Conservation (phyloP, 2,113 vertebrate species). For the Hemibagrus wyckioides region DNA sequence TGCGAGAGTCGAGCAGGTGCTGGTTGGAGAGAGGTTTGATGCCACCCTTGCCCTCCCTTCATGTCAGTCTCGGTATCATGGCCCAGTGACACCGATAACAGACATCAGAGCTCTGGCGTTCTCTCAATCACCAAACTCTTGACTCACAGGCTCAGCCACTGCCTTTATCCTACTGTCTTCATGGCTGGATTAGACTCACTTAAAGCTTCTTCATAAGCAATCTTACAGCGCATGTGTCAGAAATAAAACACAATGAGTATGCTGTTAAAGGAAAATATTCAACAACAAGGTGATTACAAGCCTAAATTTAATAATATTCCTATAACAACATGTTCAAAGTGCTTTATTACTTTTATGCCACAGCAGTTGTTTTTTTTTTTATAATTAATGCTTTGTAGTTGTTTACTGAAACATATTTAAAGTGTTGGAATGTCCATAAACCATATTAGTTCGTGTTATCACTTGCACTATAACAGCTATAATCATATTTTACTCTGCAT, state of each 20-base stretch:
- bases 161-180: neutral
- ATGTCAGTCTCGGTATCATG: constrained; percentile 34
- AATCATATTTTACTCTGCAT: neutral
- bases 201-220: neutral
- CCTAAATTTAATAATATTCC: neutral
- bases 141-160: neutral
- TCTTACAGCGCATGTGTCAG: neutral
- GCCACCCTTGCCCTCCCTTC: constrained; percentile 15
- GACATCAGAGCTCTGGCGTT: constrained; percentile 17
- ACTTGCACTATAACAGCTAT: neutral
- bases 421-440: neutral
- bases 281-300: neutral
- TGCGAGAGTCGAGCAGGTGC: constrained; percentile 42
- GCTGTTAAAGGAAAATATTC: neutral
- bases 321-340: neutral
- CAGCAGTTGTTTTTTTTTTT: neutral
- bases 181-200: neutral
- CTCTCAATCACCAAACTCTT: constrained; percentile 24
- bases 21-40: constrained; percentile 41
- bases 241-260: neutral
- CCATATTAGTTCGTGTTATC: neutral
- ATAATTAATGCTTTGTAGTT: neutral
- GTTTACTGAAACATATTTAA: neutral
- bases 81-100: constrained; percentile 31
- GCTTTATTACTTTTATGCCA: neutral